Evolutionary conservation across 2,113 vertebrate genomes (phyloP).

Genomic region (Thalassoma bifasciatum): DNA sequence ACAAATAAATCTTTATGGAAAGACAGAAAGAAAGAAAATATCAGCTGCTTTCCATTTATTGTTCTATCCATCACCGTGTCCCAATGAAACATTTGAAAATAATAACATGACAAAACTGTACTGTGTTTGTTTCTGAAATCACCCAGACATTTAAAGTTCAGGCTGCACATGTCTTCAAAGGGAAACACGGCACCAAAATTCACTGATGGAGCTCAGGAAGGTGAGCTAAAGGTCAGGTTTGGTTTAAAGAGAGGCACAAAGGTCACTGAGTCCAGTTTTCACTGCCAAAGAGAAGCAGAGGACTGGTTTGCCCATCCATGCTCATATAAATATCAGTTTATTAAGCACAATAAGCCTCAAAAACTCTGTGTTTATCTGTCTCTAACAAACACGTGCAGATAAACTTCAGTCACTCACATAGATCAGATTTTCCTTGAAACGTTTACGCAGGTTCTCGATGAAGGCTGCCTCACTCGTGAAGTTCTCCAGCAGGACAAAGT

Average conservation of each 20-base stretch:
- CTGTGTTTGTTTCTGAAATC: neutral
- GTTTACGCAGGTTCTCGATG: conserved; percentile 95
- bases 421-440: conserved; percentile 98
- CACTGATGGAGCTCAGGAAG: neutral
- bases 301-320: too few relatives aligned
- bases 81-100: too few relatives aligned
- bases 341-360: neutral
- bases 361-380: neutral
- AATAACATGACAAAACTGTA: neutral
- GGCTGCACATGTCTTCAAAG: too few relatives aligned
- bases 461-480: conserved; percentile 96
- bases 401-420: conserved; percentile 86
- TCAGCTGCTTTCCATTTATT: too few relatives aligned
- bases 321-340: too few relatives aligned
- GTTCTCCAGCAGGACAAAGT: conserved; percentile 98
- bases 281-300: too few relatives aligned
- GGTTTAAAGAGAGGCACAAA: neutral
- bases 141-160: neutral
- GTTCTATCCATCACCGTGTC: too few relatives aligned
- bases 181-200: too few relatives aligned
- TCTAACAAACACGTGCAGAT: neutral
- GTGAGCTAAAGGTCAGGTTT: neutral
- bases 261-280: neutral
- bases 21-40: too few relatives aligned
- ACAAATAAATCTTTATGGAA: too few relatives aligned